Base-by-base conservation (phyloP, 37 sponge, comb jelly and placozoan genomes). In the Diacarnus erythraeanus region DNA sequence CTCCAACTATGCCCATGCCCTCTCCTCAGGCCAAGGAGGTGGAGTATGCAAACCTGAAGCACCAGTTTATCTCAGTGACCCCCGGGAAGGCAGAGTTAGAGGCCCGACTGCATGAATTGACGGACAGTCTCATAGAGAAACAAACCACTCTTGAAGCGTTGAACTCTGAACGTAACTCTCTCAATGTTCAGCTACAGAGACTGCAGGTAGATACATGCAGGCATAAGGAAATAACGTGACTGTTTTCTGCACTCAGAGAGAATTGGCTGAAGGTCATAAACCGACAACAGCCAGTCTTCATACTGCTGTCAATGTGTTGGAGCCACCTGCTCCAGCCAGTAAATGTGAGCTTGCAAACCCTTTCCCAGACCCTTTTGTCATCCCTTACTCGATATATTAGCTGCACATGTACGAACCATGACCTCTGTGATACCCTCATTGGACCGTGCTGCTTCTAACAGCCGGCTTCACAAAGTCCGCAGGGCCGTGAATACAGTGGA, bases 111-210 rank as follows among this genome's bases (percentile, higher is more conserved):
- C 84, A 80, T 15, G 83, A 86, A 39, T 83, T 94, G 57, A 94
- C 95, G 33, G 91, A 96, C 77, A 93, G 85, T 44, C 71, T 96
- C 63, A 87, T 96, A 12, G 42, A 77, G 42, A 92, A 93, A 76
- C 97, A 96, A 80, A 90, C 93, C 3, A 64, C 82, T n/a, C 79
- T 93, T 69, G 97, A 96, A 79, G 66, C 88, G 22, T 74, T 96
- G 37, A 90, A 51, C 64, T 38, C 90, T 33, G 97, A 96, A 76
- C 84, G 64, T 64, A 77, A 76, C 70, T 80, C 91, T 6, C 79
- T 92, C 27, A 64, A 83, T 1, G 43, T 93, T 6, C 93, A 90
- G 74, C 78, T 96, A 76, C 88, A 93, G 64, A 83, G 75, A 77
- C n/a, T 79, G 47, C 41, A 83, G 83, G 88, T 88, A 35, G 17